phyloP scores from a whole-genome alignment of 1,140 invertebrate genomes.

The Brachionus angularis region DNA sequence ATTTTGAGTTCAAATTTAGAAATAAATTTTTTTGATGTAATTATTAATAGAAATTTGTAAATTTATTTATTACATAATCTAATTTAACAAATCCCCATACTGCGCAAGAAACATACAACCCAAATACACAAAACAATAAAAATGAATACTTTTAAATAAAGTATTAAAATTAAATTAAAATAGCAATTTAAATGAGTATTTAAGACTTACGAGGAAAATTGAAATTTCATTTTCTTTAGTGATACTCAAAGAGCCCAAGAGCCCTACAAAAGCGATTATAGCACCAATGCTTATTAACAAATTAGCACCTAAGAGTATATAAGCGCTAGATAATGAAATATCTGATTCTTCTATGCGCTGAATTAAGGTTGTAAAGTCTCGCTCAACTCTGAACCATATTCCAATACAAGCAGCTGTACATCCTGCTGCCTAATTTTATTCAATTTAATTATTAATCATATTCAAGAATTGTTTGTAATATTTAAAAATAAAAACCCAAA shows the following conservation, averaged over 20 bases:
- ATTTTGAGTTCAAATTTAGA: neutral
- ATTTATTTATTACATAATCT: slow-evolving; percentile 43
- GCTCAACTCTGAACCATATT: slow-evolving; percentile 39
- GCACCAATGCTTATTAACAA: slow-evolving; percentile 31
- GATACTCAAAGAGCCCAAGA: slow-evolving; percentile 12
- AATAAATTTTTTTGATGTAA: neutral
- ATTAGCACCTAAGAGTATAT: slow-evolving; percentile 19
- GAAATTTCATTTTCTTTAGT: slow-evolving; percentile 22
- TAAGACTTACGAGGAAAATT: slow-evolving; percentile 4
- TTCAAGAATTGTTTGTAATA: neutral
- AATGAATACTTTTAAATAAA: slow-evolving; percentile 1
- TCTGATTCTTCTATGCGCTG: slow-evolving; percentile 33
- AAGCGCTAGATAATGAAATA: slow-evolving; percentile 2
- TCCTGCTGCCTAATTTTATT: slow-evolving; percentile 14
- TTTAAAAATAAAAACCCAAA: too few species aligned
- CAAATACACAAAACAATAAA: slow-evolving; percentile 24
- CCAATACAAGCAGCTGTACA: slow-evolving; percentile 36
- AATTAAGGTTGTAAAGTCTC: slow-evolving; percentile 16
- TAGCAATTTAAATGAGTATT: neutral
- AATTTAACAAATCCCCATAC: slow-evolving; percentile 35
- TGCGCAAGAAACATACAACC: slow-evolving; percentile 15
- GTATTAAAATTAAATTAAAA: neutral
- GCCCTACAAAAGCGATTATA: neutral
- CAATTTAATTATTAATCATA: neutral
- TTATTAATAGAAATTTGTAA: neutral